These are phyloP conservation scores for Drosophila novamexicana DNA, from an alignment of 1,140 invertebrate genomes.

Conservation along the genomic window DNA sequence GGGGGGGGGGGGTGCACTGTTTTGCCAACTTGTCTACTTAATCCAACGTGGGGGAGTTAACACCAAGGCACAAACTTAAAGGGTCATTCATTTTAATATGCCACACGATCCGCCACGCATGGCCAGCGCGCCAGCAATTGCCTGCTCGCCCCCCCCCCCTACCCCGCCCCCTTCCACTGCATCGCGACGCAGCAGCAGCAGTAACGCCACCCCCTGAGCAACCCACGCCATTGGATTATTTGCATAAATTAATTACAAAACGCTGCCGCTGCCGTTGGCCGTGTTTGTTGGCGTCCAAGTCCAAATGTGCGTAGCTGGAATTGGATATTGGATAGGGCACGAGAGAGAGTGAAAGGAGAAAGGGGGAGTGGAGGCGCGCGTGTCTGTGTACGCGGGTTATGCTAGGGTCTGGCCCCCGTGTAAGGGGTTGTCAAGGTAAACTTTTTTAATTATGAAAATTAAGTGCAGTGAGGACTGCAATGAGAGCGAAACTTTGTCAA, in stretches of 20 bases:
- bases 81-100: constrained; percentile 78
- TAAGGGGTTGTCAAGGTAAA: constrained; percentile 72
- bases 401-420: constrained; percentile 28
- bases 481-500: constrained; percentile 59
- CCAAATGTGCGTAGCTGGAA: constrained; percentile 62
- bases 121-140: constrained; percentile 48
- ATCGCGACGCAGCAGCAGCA: background rate
- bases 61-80: constrained; percentile 42
- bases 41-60: constrained; percentile 58
- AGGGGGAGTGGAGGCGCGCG: background rate
- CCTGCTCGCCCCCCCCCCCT: background rate
- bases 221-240: constrained; percentile 60
- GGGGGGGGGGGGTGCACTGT: constrained; percentile 36
- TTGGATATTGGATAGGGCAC: constrained; percentile 24
- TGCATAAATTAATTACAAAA: constrained; percentile 81
- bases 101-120: constrained; percentile 57
- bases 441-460: constrained; percentile 82
- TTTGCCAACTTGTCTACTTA: constrained; percentile 77
- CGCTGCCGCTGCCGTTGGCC: constrained; percentile 49
- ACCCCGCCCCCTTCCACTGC: too few relatives aligned
- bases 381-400: background rate
- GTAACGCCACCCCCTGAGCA: constrained; percentile 12
- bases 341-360: too few relatives aligned
- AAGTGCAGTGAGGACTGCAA: constrained; percentile 70
- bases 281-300: constrained; percentile 34